These are phyloP conservation scores for Coracopsis vasa DNA, from an alignment of 2,113 vertebrate genomes.

Conservation along the genomic window DNA sequence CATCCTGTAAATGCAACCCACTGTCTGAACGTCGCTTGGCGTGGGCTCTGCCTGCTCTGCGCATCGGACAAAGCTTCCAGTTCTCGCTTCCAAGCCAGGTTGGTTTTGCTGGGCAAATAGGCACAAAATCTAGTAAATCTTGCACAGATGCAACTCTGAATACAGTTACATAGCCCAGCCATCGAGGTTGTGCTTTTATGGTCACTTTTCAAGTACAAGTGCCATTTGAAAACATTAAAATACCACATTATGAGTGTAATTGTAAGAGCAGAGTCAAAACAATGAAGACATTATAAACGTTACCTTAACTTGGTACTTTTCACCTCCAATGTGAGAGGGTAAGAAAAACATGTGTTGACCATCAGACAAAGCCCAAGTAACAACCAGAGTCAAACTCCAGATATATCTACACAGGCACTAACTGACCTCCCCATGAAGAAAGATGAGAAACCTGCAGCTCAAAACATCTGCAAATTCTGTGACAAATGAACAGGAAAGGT, in stretches of 20 bases:
- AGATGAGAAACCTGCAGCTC: neutral
- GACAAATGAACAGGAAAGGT: neutral
- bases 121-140: neutral
- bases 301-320: neutral
- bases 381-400: neutral
- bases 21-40: fast-evolving
- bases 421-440: neutral
- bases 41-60: neutral
- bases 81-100: neutral
- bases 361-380: neutral
- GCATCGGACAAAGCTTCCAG: neutral
- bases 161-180: neutral
- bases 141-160: neutral
- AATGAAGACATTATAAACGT: neutral
- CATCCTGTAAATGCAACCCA: neutral
- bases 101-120: neutral
- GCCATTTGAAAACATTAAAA: neutral
- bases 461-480: neutral
- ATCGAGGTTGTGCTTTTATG: neutral
- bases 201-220: neutral
- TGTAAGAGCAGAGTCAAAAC: neutral
- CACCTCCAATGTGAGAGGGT: neutral
- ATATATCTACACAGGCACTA: neutral
- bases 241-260: neutral
- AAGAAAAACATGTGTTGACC: neutral